Conservation (phyloP, 2,113 vertebrate species). For the Petromus typicus region DNA sequence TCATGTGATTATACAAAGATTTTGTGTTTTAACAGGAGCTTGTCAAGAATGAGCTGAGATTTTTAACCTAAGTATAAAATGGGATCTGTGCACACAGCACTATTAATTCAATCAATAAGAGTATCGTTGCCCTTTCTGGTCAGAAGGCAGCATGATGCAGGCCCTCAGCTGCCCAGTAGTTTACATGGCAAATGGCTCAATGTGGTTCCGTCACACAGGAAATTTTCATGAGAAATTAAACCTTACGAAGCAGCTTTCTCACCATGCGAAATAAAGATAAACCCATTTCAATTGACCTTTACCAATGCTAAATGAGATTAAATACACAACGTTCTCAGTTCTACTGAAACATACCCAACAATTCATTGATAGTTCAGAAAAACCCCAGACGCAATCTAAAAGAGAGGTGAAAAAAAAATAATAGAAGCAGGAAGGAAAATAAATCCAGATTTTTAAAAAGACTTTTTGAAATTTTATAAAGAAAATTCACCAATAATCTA, state of each 20-base stretch:
- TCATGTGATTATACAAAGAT: not conserved
- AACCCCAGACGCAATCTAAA: not conserved
- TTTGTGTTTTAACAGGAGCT: not conserved
- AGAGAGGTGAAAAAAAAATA: not conserved
- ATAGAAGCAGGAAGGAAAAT: not conserved
- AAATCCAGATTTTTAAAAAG: not conserved
- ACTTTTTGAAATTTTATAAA: not conserved
- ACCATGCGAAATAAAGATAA: not conserved
- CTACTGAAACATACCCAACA: not conserved
- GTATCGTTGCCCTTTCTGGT: not conserved
- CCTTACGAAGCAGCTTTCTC: not conserved
- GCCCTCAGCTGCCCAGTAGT: no score
- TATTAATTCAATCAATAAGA: not conserved
- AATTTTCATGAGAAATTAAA: not conserved
- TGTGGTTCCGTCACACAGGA: not conserved
- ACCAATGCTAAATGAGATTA: slow-evolving; percentile 17
- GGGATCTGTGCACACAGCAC: not conserved
- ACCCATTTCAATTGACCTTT: not conserved
- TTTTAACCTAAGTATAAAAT: not conserved
- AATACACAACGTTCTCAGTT: not conserved
- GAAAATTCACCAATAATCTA: not conserved
- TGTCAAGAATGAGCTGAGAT: not conserved
- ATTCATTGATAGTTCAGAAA: not conserved
- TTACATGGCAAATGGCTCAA: not conserved
- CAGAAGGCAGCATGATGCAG: not conserved